Base-by-base conservation (phyloP, 2,113 vertebrate species). In the Hiodon alosoides region DNA sequence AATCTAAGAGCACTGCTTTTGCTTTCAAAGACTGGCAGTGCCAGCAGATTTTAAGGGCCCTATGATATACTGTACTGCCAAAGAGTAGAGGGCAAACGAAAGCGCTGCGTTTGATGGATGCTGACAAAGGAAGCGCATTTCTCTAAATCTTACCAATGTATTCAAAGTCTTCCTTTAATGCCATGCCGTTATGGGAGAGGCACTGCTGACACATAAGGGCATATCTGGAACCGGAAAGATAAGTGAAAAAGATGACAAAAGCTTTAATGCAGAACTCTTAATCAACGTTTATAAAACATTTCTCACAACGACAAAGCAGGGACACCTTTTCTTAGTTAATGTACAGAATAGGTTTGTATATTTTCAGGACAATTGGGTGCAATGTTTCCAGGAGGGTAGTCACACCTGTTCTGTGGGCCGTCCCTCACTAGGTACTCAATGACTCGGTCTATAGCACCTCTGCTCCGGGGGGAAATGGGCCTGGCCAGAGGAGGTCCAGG, bases 161-260 rank as follows among this genome's bases (percentile, higher is more conserved):
- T 90, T 99, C 97, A 92, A 97, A 99, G 85, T 99, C 97, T 84
- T 99, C 97, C 81, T 95, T 98, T 90, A 99, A 91, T 84, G 97
- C 96, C 97, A 99, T 99, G 81, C 97, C 97, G 87, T 99, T 99
- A 87, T 99, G 97, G 80, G 96, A 98, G 87, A 95, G 92, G 87
- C 97, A 99, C 71, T 99, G 97, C 83, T 99, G 97, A 89, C 97
- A 99, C 89, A 99, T 92, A 83, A 99, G 94, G 66, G 97, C 97
- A 0, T 95, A 99, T 88, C 97, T 99, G 50, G 17, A 78, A 64
- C 69, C 47, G 17, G 55, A 75, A 10, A 46, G 14, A 72, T 3
- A 67, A 31, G 72, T 16, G 69, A 60, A 67, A 48, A 16, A 14
- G 50, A 55, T 17, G n/a, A 11, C 10, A 48, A 50, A 69, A 46